Evolutionary conservation across 2,888 invertebrate species (phyloP), one percentile per base, ranked within the genome.

Genomic region (Gastracanthus pulcherrimus): DNA sequence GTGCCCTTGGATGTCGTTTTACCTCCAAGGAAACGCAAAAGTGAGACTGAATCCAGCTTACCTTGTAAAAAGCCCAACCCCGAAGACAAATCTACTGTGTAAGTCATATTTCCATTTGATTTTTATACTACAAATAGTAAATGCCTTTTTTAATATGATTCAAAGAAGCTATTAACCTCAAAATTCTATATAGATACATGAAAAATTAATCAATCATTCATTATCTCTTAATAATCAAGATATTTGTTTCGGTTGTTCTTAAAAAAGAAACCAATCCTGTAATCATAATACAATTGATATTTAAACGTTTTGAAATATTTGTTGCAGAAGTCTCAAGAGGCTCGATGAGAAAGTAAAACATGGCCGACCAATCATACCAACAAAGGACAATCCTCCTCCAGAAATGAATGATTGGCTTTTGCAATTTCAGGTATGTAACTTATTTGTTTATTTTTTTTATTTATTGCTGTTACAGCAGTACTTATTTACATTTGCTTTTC

Each of bases 341-440:
- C 79, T 88, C 55, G 90, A 91, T 36, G 91, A 91, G 55, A 91
- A 90, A 82, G 87, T 88, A n/a, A 92, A 91, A 86, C 90, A 90
- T 88, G 75, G 76, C 48, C 87, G 94, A 84, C 93, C 93, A 76
- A 91, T 95, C 41, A 95, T 95, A 87, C 95, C 96, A 58, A 95
- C 96, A n/a, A 95, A 95, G 90, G 95, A 95, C 87, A 95, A 96
- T 92, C 96, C 96, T 77, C 96, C 96, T 11, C 95, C 95, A 5
- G 96, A 96, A 88, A 93, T 97, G 92, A 94, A 93, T 84, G 94
- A 94, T 86, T 97, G 96, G 96, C 92, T 97, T 83, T 90, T 93
- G 77, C 95, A 95, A 88, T 96, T 96, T 92, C 94, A 95, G 92
- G 94, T 94, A 88, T 34, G 72, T 62, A 72, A 38, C 64, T 55